These are phyloP conservation scores for Paguma larvata DNA, from an alignment of 2,797 vertebrate species.

Conservation along the genomic window DNA sequence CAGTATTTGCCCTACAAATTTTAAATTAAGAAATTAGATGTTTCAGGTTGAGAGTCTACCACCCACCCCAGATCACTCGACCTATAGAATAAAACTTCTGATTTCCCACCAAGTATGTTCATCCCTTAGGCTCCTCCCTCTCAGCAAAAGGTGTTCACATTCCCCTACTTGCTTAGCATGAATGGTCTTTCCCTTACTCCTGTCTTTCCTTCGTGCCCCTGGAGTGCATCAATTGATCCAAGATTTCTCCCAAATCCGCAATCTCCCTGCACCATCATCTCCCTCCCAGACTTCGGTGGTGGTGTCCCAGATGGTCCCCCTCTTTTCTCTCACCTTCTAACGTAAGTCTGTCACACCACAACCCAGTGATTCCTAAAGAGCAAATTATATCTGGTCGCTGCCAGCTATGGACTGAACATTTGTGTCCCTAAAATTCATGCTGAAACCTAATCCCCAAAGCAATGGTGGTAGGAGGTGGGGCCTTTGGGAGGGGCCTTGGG, in stretches of 20 bases:
- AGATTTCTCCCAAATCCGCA: not conserved
- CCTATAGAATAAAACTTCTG: too few species aligned
- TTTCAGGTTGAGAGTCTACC: not conserved
- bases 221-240: not conserved
- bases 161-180: rapidly evolving
- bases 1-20: not conserved
- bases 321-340: not conserved
- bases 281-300: not conserved
- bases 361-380: not conserved
- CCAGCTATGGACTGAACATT: not conserved
- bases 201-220: too few species aligned
- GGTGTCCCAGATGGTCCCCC: not conserved
- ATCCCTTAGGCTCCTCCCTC: not conserved
- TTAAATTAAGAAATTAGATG: not conserved
- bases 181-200: not conserved
- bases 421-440: not conserved
- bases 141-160: not conserved
- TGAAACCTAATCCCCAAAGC: not conserved
- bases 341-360: not conserved
- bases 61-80: not conserved
- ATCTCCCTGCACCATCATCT: not conserved
- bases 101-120: not conserved
- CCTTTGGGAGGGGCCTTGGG: not conserved
- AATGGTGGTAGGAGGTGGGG: not conserved
- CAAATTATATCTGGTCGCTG: too few species aligned